Conservation (phyloP, 2,113 vertebrate species). For the Asarcornis scutulata region DNA sequence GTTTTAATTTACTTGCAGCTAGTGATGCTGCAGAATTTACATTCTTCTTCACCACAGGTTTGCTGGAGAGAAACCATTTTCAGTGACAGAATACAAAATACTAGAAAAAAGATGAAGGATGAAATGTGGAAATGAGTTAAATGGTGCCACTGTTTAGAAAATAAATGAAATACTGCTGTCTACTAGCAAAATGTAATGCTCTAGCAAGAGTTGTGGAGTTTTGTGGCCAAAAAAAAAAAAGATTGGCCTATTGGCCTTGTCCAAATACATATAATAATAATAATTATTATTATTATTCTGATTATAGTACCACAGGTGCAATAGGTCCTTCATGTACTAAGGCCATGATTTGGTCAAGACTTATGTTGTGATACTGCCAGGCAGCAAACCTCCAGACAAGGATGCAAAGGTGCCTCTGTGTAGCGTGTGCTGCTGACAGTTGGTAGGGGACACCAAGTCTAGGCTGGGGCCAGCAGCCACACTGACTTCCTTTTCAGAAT, state of each 20-base stretch:
- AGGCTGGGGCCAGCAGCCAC: background rate
- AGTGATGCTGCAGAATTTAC: conserved; percentile 24
- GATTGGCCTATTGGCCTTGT: background rate
- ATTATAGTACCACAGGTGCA: background rate
- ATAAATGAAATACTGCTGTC: background rate
- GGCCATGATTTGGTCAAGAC: background rate
- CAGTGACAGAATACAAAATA: background rate
- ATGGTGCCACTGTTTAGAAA: background rate
- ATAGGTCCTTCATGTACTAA: background rate
- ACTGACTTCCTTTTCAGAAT: background rate
- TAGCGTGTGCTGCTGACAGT: fast-evolving
- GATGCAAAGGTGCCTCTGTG: background rate
- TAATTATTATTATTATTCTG: background rate
- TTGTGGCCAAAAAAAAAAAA: background rate
- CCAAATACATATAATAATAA: background rate
- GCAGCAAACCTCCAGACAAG: background rate
- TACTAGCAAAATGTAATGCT: background rate
- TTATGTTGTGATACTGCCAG: background rate
- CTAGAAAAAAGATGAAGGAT: background rate
- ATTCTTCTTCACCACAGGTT: conserved; percentile 10
- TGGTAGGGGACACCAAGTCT: fast-evolving
- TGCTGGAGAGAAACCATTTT: background rate
- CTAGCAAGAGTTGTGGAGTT: background rate
- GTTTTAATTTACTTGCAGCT: conserved; percentile 59
- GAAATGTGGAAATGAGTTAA: background rate